These are phyloP conservation scores for Petrolisthes manimaculis DNA, from an alignment of 2,888 invertebrate species.

Conservation along the genomic window DNA sequence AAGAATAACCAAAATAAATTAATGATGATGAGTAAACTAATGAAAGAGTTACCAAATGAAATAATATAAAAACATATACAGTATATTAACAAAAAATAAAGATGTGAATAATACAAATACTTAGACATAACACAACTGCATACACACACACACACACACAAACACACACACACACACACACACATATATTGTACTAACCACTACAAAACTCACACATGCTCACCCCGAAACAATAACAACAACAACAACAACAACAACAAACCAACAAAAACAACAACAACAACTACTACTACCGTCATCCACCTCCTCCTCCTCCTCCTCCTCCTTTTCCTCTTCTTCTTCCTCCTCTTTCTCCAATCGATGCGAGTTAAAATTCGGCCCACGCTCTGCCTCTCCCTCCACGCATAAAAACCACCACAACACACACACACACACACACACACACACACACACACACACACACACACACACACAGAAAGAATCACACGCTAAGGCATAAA, in stretches of 20 bases:
- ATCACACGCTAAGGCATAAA: neutral
- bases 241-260: neutral
- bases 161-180: neutral
- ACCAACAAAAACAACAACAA: neutral
- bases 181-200: slow-evolving; percentile 1
- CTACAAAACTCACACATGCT: neutral
- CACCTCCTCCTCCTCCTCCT: neutral
- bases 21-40: no score
- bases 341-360: slow-evolving; percentile 6
- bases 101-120: no score
- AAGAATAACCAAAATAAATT: no score
- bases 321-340: neutral
- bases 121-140: neutral
- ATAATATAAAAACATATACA: no score
- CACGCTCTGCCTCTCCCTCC: neutral
- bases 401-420: neutral
- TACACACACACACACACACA: neutral
- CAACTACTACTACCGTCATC: neutral
- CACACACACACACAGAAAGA: no score
- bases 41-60: no score
- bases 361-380: slow-evolving; percentile 5
- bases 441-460: slow-evolving; percentile 19
- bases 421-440: slow-evolving; percentile 17
- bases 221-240: neutral
- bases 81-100: no score